Evolutionary conservation across 1,140 invertebrate genomes (phyloP).

Genomic region (Pomacea maculata): DNA sequence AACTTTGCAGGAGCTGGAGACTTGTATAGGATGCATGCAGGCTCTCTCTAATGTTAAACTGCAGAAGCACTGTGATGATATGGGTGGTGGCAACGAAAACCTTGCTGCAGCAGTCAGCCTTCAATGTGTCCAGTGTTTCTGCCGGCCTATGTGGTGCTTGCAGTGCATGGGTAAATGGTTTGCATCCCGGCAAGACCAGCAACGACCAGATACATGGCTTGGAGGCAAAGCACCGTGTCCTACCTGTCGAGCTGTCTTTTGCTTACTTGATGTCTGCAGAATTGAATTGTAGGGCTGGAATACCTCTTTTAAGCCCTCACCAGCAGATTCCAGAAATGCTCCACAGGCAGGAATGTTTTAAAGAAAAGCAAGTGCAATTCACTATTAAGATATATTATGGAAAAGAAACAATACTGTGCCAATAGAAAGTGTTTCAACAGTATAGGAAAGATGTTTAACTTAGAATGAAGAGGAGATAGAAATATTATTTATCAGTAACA

Average conservation of each 20-base stretch:
- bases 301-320: no score
- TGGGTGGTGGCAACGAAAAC: conserved; percentile 18
- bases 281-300: conserved; percentile 64
- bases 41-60: conserved; percentile 82
- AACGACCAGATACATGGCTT: conserved; percentile 80
- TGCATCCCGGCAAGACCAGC: conserved; percentile 82
- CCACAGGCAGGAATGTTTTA: no score
- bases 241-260: conserved; percentile 86
- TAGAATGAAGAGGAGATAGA: no score
- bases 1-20: conserved; percentile 74
- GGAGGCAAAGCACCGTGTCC: conserved; percentile 88
- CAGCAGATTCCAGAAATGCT: no score
- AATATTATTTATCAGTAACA: no score
- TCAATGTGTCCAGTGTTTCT: conserved; percentile 73
- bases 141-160: conserved; percentile 89
- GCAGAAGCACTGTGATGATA: conserved; percentile 74
- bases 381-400: no score
- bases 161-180: conserved; percentile 82
- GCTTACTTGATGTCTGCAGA: conserved; percentile 80
- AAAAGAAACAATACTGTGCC: no score
- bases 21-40: conserved; percentile 90
- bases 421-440: no score
- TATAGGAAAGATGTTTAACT: no score
- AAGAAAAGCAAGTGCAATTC: no score
- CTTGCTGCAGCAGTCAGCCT: conserved; percentile 64